Base-by-base conservation (phyloP, 1,140 invertebrate genomes). In the Drosophila paulistorum region DNA sequence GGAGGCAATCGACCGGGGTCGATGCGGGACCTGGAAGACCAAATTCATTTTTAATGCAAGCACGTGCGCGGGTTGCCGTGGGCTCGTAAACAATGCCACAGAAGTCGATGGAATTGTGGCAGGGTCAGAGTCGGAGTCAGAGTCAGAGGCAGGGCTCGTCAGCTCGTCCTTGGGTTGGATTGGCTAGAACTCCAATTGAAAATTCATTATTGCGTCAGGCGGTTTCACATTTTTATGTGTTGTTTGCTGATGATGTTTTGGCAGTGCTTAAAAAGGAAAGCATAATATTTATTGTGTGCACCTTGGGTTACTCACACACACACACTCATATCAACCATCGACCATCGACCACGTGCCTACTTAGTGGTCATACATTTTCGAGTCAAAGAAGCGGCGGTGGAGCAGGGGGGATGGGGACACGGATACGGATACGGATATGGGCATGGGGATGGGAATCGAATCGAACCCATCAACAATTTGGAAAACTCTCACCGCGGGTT, bases 1-100 rank as follows among this genome's bases (percentile, higher is more conserved):
- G 35, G 42, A 41, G 35, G 60, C 11, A 65, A 45, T 60, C 55
- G n/a, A 48, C 14, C 14, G 37, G 54, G 45, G 3, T 10, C 17
- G 17, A 20, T 6, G 9, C 17, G 20, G 45, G 37, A 39, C 57
- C 11, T 4, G 26, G 33, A 20, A 55, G 66, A 70, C 65, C 76
- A 75, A 82, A 82, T 82, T 78, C 79, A 82, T 83, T 83, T 81
- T 83, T 83, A 83, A 83, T 83, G 80, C 71, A 66, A 70, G 66
- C 80, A 83, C 80, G 80, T 83, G 80, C 65, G 23, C 64, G 58
- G 65, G 63, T 41, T 39, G 41, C 54, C 69, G 51, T 68, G 30
- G 65, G 66, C 71, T 81, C 75, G 63, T 81, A 81, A 81, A 81
- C 74, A 81, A 81, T 74, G 65, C 65, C 13, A 42, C 62, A 69